phyloP scores from a whole-genome alignment of 2,888 invertebrate species.

The Cloeon dipterum region DNA sequence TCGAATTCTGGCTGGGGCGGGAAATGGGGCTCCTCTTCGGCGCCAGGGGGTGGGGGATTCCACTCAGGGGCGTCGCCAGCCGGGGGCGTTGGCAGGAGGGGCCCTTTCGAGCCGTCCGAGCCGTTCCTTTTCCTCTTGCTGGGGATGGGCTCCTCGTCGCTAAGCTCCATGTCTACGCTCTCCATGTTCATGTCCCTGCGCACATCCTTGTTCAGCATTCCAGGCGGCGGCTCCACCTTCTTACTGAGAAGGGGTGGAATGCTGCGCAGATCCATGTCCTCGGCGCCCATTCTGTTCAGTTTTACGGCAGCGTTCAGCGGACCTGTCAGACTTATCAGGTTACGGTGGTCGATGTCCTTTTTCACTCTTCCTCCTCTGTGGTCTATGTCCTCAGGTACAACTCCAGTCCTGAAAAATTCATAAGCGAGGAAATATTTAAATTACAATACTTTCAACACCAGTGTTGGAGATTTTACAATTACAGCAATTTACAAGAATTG shows the following conservation, averaged over 20 bases:
- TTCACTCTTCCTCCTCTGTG: constrained; percentile 23
- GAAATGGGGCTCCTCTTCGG: no score
- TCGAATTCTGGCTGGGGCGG: no score
- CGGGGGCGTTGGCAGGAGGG: constrained; percentile 11
- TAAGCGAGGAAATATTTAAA: no score
- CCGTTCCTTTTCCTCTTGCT: constrained; percentile 2
- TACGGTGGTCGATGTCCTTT: constrained; percentile 55
- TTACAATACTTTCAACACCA: no score
- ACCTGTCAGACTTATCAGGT: constrained; percentile 61
- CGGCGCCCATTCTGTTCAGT: not conserved
- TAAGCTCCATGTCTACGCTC: constrained; percentile 69
- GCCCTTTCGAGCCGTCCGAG: no score
- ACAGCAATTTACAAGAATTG: no score
- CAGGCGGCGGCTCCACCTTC: not conserved
- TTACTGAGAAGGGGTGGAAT: not conserved
- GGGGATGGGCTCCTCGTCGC: constrained; percentile 39
- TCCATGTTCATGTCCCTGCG: constrained; percentile 30
- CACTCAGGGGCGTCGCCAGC: constrained; percentile 18
- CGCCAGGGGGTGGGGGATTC: no score
- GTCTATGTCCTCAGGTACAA: constrained; percentile 26
- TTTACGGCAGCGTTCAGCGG: constrained; percentile 23
- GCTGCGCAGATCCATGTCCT: constrained; percentile 4
- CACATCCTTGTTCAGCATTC: not conserved
- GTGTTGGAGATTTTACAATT: no score
- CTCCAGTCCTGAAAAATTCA: not conserved